Evolutionary conservation across 1,140 invertebrate species (phyloP), one percentile per base, ranked within the genome.

Genomic region (Drosophila pruinosa): DNA sequence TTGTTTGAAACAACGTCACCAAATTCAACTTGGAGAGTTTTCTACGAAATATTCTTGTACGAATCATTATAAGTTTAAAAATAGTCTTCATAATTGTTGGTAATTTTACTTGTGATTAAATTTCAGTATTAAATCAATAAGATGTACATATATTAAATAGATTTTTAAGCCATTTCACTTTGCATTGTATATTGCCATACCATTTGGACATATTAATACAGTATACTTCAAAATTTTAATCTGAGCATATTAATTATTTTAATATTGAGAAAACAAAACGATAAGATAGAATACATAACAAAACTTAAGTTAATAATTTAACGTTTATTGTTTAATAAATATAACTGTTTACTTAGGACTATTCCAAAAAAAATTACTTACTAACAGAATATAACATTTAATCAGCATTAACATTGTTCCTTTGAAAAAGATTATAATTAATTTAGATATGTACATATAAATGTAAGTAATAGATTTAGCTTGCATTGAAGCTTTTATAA

Each of bases 1-100:
- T 69, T 62, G 57, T 43, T 52, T 41, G 57, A 14, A 67, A 26
- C 8, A 12, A 19, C 19, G 15, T 4, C 28, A 6, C 7, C 12
- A 19, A 53, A 1, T 14, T 3, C 19, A 41, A 17, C 19, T 38
- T 22, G 8, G 6, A 1, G 31, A 53, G 17, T 8, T 26, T 7
- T 14, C 26, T 34, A 3, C 1, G 3, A 2, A 34, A 3, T 31
- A 2, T 31, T 8, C n/a, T 34, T 34, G 24, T 7, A 8, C 5
- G 26, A 28, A 8, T 28, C 26, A 6, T 28, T 28, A 28, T 34
- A 12, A 34, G 31, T 34, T 34, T 34, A n/a, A 34, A 34, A 10
- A 34, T 34, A 12, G 12, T 34, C n/a, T 12, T 34, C 31, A n/a
- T 12, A 34, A 12, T n/a, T 34, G 31, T 12, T 34, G n/a, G 3